Percentiles rank a stretch among this genome's conserved stretches.
Conservation (phyloP, 2,888 invertebrate species). For the Cheilosia grossa region DNA sequence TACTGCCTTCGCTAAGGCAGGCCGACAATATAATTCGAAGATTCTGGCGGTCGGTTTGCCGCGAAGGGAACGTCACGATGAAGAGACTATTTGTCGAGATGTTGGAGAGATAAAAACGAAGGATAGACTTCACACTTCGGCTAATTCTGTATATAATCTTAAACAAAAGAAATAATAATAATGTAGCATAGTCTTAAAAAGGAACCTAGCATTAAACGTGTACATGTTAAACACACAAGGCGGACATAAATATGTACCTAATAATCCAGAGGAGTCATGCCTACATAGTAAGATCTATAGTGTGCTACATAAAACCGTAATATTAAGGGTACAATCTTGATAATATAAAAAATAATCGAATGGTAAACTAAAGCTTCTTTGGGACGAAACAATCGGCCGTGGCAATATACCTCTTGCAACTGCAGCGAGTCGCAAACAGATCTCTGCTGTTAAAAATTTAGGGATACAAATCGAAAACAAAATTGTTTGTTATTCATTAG, state of each 20-base stretch:
- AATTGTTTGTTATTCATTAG: slow-evolving; percentile 9
- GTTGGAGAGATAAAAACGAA: slow-evolving; percentile 87
- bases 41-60: slow-evolving; percentile 95
- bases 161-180: slow-evolving; percentile 82
- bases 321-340: slow-evolving; percentile 33
- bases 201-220: slow-evolving; percentile 60
- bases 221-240: slow-evolving; percentile 35
- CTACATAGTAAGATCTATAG: slow-evolving; percentile 26
- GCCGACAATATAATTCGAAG: slow-evolving; percentile 94
- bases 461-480: not conserved
- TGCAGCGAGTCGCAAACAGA: slow-evolving; percentile 50
- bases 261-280: slow-evolving; percentile 37
- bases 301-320: slow-evolving; percentile 36
- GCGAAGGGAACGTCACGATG: slow-evolving; percentile 95
- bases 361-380: slow-evolving; percentile 22
- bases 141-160: slow-evolving; percentile 59
- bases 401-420: slow-evolving; percentile 65
- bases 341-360: slow-evolving; percentile 39
- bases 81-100: slow-evolving; percentile 98
- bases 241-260: slow-evolving; percentile 24
- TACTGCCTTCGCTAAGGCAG: slow-evolving; percentile 94
- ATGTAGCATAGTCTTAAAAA: slow-evolving; percentile 66
- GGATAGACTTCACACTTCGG: slow-evolving; percentile 54
- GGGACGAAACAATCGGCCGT: slow-evolving; percentile 47
- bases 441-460: slow-evolving; percentile 49